Conservation (phyloP, 2,888 invertebrate species). For the Luperina testacea region DNA sequence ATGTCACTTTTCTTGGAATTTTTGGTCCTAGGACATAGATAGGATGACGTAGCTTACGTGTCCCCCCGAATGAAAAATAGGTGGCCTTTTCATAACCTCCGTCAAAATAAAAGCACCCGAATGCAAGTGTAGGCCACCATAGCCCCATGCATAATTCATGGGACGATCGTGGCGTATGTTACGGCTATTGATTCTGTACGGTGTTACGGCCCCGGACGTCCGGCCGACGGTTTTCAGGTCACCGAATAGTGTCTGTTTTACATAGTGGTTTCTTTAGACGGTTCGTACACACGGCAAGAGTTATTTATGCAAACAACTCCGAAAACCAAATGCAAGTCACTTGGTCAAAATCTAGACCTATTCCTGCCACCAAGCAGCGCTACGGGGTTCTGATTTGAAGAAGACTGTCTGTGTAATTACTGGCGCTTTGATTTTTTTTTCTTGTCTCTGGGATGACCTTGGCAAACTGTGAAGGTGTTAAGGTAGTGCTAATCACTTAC, state of each 20-base stretch:
- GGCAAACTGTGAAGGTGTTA: not conserved
- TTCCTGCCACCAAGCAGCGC: not conserved
- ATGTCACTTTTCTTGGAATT: too few relatives aligned
- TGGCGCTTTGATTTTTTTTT: not conserved
- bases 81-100: conserved; percentile 4
- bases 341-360: not conserved
- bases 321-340: conserved; percentile 22
- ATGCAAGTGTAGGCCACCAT: conserved; percentile 47
- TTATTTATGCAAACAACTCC: conserved; percentile 42
- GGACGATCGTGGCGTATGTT: conserved; percentile 66
- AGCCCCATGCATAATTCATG: conserved; percentile 73
- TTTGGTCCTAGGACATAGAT: not conserved
- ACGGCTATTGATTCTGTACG: conserved; percentile 73
- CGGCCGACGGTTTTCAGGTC: conserved; percentile 68
- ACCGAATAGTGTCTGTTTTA: conserved; percentile 62
- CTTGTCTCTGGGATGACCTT: not conserved
- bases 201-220: conserved; percentile 64
- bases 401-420: not conserved
- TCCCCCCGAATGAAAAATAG: not conserved
- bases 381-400: not conserved
- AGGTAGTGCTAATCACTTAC: not conserved
- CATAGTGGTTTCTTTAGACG: conserved; percentile 58
- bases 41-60: not conserved
- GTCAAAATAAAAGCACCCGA: conserved; percentile 27
- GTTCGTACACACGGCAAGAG: conserved; percentile 12